Evolutionary conservation across 2,797 vertebrate genomes (phyloP).

Genomic region (Monodelphis domestica): DNA sequence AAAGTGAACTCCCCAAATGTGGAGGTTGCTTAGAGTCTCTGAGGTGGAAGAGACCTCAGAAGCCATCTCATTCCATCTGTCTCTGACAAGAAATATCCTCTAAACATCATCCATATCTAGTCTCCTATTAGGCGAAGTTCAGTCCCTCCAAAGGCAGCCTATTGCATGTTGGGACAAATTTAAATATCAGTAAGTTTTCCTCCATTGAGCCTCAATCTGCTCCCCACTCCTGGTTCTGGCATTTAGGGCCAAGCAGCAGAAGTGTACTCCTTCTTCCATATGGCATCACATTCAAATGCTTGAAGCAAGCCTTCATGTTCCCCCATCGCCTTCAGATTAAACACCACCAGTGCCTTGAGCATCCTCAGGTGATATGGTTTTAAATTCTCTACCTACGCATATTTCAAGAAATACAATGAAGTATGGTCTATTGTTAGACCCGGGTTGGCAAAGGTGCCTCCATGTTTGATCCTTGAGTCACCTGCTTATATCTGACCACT

Average conservation of each 20-base stretch:
- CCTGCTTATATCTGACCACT: not conserved
- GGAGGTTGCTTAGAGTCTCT: not conserved
- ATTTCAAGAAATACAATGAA: not conserved
- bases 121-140: not conserved
- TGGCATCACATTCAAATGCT: not conserved
- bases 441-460: not conserved
- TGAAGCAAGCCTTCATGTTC: not conserved
- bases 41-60: not conserved
- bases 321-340: not conserved
- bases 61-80: not conserved
- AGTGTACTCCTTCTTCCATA: not conserved
- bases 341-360: not conserved
- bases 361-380: not conserved
- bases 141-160: not conserved
- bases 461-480: not conserved
- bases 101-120: not conserved
- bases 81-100: not conserved
- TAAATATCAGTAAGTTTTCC: not conserved
- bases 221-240: not conserved
- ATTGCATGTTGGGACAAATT: not conserved
- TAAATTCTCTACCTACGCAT: not conserved
- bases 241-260: not conserved
- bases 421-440: not conserved
- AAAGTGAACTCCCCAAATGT: not conserved
- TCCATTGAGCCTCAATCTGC: not conserved